Evolutionary conservation across 2,888 invertebrate genomes (phyloP).

Genomic region (Conistra vaccinii): DNA sequence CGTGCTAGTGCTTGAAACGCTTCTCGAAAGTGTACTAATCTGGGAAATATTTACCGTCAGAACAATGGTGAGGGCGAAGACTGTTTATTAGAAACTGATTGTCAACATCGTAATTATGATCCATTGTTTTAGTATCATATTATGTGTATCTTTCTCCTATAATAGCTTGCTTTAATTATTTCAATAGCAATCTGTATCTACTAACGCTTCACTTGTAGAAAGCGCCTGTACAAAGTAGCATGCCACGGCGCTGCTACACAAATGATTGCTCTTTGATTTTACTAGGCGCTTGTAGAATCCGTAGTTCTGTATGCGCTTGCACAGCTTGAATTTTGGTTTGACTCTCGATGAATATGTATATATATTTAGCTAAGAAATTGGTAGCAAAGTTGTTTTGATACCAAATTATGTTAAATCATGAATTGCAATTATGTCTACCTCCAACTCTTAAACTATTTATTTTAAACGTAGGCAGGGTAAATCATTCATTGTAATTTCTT

Average conservation of each 20-base stretch:
- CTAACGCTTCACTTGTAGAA: neutral
- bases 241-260: neutral
- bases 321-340: neutral
- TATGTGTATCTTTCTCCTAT: constrained; percentile 17
- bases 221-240: constrained; percentile 37
- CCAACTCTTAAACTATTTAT: neutral
- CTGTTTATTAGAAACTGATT: constrained; percentile 68
- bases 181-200: neutral
- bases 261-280: constrained; percentile 49
- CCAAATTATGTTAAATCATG: neutral
- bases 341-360: neutral
- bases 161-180: constrained; percentile 9
- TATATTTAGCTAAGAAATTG: neutral
- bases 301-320: neutral
- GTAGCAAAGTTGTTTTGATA: neutral
- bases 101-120: constrained; percentile 52
- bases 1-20: constrained; percentile 68
- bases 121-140: constrained; percentile 42
- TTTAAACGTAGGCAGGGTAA: neutral
- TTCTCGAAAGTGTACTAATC: constrained; percentile 83
- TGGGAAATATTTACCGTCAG: constrained; percentile 74
- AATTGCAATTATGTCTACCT: neutral
- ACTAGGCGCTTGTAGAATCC: constrained; percentile 56
- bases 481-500: neutral
- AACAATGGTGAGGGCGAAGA: constrained; percentile 79